Base-by-base conservation (phyloP, 2,888 invertebrate species). In the Drosophila borealis region DNA sequence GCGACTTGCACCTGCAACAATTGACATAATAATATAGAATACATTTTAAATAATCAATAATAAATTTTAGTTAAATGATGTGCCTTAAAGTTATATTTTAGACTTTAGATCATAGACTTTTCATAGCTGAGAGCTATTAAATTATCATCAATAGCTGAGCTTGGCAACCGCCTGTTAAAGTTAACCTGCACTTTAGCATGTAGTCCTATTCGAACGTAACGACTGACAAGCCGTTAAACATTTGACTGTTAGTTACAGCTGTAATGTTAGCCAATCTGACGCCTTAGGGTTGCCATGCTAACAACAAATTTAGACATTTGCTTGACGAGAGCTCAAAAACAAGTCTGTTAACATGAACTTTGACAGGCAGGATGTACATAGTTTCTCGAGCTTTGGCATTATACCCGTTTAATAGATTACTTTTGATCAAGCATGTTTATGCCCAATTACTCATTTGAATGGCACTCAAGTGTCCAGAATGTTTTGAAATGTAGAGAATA, bases 1-100 rank as follows among this genome's bases (percentile, higher is more conserved):
- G 59, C 98, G 94, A 91, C 97, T 97, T 5, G 97, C 97, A 73
- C 93, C 93, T 93, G 73, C n/a, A 89, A 53, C 2, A 33, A 17
- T 19, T 1, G 2, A 6, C 8, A 14, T 13, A 25, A 48, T 13
- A 9, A 1, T 3, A 19, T 39, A 48, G 5, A 36, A 49, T 34
- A 34, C n/a, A 14, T 13, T 4, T 8, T 2, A 13, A 17, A 33
- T 8, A 17, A 29, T 25, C 2, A 25, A 25, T 25, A 25, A 8
- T 2, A 25, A 8, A 8, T 29, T 2, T 8, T 29, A 29, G 29
- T 29, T 29, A 8, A 29, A 29, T 29, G 0, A 29, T 29, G 29
- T 29, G 29, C 2, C 29, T 2, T 29, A 8, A 8, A 29, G 8
- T 2, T 29, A 8, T 29, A 8, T 8, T 1, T 8, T 8, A 25